Evolutionary conservation across 2,888 invertebrate genomes (phyloP).

Genomic region (Notodonta ziczac): DNA sequence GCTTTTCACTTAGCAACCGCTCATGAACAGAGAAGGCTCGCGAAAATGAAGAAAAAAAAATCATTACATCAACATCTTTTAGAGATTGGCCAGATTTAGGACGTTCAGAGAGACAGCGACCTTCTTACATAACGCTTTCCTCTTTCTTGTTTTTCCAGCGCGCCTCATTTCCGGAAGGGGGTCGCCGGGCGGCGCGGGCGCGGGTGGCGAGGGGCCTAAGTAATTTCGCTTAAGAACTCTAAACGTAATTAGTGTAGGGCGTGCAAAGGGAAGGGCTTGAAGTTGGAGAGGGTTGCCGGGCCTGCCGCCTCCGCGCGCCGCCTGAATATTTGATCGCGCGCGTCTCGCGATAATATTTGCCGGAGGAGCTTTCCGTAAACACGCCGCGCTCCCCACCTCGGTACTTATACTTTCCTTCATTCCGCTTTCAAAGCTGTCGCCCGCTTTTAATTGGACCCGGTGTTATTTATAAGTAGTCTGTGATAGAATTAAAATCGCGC

Average conservation of each 20-base stretch:
- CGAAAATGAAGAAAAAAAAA: slow-evolving; percentile 82
- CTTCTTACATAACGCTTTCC: slow-evolving; percentile 80
- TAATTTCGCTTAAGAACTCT: slow-evolving; percentile 89
- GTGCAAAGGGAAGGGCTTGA: slow-evolving; percentile 86
- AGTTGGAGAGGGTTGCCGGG: slow-evolving; percentile 86
- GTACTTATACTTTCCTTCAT: slow-evolving; percentile 75
- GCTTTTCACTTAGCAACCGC: slow-evolving; percentile 85
- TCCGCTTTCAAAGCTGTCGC: slow-evolving; percentile 78
- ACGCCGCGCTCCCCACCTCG: slow-evolving; percentile 76
- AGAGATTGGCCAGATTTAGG: slow-evolving; percentile 83
- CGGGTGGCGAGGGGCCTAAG: slow-evolving; percentile 85
- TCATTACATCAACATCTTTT: slow-evolving; percentile 84
- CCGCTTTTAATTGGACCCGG: slow-evolving; percentile 79
- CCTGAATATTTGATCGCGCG: slow-evolving; percentile 83
- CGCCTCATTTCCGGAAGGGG: slow-evolving; percentile 83
- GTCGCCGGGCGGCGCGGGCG: slow-evolving; percentile 66
- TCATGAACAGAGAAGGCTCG: slow-evolving; percentile 80
- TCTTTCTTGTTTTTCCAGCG: slow-evolving; percentile 83
- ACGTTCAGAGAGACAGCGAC: slow-evolving; percentile 76
- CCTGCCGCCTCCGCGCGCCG: slow-evolving; percentile 72
- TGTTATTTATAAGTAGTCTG: slow-evolving; percentile 80
- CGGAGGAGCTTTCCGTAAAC: slow-evolving; percentile 83
- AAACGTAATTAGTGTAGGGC: slow-evolving; percentile 88
- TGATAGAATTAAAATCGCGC: slow-evolving; percentile 81
- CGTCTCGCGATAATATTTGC: slow-evolving; percentile 84